Conservation (phyloP, 2,888 invertebrate genomes). For the Anodontia alba region DNA sequence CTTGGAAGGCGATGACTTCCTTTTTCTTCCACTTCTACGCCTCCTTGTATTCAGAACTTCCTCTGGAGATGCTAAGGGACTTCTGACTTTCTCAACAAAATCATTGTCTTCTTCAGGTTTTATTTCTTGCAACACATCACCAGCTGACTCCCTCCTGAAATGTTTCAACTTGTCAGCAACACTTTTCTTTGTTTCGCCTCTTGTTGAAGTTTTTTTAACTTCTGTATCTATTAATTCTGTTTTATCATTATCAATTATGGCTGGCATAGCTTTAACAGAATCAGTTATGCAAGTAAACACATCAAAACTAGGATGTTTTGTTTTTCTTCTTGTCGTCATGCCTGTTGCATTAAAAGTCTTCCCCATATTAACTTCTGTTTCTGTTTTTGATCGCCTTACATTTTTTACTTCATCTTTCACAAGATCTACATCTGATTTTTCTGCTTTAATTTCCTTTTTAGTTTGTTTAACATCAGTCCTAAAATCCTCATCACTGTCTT, state of each 20-base stretch:
- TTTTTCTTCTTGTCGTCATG: background rate
- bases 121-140: background rate
- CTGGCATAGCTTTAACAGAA: background rate
- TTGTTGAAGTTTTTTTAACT: background rate
- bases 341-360: constrained; percentile 9
- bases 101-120: background rate
- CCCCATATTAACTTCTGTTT: background rate
- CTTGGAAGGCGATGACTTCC: constrained; percentile 27
- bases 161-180: constrained; percentile 39
- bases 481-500: constrained; percentile 2
- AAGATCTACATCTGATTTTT: background rate
- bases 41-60: constrained; percentile 49
- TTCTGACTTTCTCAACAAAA: constrained; percentile 1
- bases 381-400: background rate
- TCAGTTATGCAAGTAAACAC: background rate
- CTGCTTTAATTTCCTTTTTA: background rate
- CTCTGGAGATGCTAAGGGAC: constrained; percentile 20
- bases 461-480: background rate
- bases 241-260: background rate
- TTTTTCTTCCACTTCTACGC: constrained; percentile 46
- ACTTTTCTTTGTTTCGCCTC: constrained; percentile 33
- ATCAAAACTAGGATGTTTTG: background rate
- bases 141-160: constrained; percentile 10
- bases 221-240: background rate
- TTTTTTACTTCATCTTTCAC: background rate